A percentile compares a stretch with the other conserved stretches of the same genome.
These are phyloP conservation scores for Formica aserva DNA, from an alignment of 2,888 invertebrate species.

Conservation along the genomic window DNA sequence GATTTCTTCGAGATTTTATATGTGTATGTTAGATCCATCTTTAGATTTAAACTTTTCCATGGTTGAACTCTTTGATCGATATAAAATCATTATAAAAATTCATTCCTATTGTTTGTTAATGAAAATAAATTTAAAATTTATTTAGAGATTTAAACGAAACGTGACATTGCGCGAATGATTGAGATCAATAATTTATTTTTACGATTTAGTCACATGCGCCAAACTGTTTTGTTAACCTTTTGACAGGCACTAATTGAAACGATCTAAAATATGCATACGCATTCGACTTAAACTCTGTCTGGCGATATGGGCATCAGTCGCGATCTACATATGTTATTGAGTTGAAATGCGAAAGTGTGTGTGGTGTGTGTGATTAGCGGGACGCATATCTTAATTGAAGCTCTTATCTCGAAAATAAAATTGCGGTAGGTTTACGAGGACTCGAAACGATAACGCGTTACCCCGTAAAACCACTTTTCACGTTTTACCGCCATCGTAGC, in stretches of 20 bases:
- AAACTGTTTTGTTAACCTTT: neutral
- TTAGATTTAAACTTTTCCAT: neutral
- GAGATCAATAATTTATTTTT: neutral
- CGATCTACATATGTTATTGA: neutral
- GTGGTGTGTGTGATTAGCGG: neutral
- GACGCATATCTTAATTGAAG: conserved; percentile 28
- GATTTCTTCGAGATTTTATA: neutral
- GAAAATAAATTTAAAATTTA: neutral
- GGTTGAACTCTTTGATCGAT: neutral
- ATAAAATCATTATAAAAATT: neutral
- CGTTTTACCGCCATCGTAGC: neutral
- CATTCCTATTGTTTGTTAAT: neutral
- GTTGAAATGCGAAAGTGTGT: neutral
- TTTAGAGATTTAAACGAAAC: neutral
- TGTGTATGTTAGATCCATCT: neutral
- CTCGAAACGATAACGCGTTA: conserved; percentile 3
- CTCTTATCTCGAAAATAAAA: conserved; percentile 28
- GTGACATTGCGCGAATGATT: neutral
- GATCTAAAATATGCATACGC: neutral
- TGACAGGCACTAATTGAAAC: neutral
- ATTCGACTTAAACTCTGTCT: neutral
- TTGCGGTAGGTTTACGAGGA: conserved; percentile 4
- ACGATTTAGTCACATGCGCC: neutral
- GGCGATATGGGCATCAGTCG: neutral
- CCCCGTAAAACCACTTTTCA: neutral